Base-by-base conservation (phyloP, 23 tunicate genomes). In the Halocynthia roretzi region DNA sequence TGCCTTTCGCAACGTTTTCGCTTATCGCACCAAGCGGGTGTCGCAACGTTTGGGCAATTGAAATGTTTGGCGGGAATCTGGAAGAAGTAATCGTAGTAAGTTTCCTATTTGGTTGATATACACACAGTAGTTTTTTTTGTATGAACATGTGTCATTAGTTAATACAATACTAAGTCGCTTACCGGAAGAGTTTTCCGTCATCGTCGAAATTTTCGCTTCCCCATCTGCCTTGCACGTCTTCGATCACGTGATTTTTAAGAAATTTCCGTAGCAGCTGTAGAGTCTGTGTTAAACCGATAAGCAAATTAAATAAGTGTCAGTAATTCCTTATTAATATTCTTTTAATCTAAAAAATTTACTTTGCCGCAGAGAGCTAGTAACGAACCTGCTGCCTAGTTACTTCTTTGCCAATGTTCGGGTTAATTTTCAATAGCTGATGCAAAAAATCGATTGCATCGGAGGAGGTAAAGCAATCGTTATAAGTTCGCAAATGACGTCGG, bases 171-270 rank as follows among this genome's bases (percentile, higher is more conserved):
- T 58, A 58, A n/a, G n/a, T 58, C 63, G n/a, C 76, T 11, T n/a
- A 87, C 94, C 87, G 68, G 82, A 62, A 87, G 31, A 88, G 82
- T 75, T 83, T 80, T 7, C 83, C 80, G 72, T 83, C 85, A 70
- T 80, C 84, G 8, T 77, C 68, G 52, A 90, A 90, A 61, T 68
- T 67, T 23, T 90, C 96, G 62, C 60, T 53, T 63, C 96, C 96
- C 76, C 77, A 84, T 7, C 71, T 60, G 19, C 96, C 96, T 23
- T 80, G 83, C 17, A 90, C 69, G 76, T 90, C 96, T 80, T 90
- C 96, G 21, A 90, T 75, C 8, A 90, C 83, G 76, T 84, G 89
- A 80, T 81, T 81, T 62, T 84, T 84, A 53, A 90, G 55, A 84
- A 90, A 90, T 53, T 90, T 90, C 14, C 87, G 70, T 6, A 90